These are phyloP conservation scores for Orthonychiurus folsomi DNA, from an alignment of 2,888 invertebrate genomes.

Conservation along the genomic window DNA sequence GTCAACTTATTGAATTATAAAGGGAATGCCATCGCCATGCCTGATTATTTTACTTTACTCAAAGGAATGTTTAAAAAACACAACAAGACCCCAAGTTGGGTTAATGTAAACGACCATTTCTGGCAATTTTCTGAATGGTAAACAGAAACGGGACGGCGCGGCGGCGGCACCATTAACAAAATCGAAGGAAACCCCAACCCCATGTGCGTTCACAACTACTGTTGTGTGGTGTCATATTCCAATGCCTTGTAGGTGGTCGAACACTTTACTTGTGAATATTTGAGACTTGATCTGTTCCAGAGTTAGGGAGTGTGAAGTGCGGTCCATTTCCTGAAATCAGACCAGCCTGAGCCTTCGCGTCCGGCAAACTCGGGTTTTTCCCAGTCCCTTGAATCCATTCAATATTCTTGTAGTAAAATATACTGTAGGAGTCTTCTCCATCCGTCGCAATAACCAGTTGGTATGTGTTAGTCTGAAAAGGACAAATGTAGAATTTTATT, in stretches of 20 bases:
- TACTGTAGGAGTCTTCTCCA: constrained; percentile 70
- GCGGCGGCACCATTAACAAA: constrained; percentile 1
- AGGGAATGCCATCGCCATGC: no score
- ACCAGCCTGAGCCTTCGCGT: constrained; percentile 88
- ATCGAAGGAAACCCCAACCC: background rate
- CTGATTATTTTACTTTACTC: no score
- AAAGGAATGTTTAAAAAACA: no score
- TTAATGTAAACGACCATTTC: no score
- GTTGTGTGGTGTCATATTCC: background rate
- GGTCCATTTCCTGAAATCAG: constrained; percentile 77
- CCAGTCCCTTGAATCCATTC: constrained; percentile 76
- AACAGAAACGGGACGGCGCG: no score
- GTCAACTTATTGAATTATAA: no score
- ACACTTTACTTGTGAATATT: constrained; percentile 61
- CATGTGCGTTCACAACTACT: background rate
- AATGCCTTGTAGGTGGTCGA: background rate
- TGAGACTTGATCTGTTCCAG: constrained; percentile 80
- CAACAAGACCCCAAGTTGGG: no score
- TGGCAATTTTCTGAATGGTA: no score
- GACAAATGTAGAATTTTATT: no score
- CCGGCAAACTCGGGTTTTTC: constrained; percentile 66
- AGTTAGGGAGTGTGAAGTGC: constrained; percentile 66
- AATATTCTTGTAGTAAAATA: constrained; percentile 78
- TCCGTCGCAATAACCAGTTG: constrained; percentile 69
- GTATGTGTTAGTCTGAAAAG: constrained; percentile 65